These are phyloP conservation scores for Hedychridium roseum DNA, from an alignment of 2,888 invertebrate genomes.

Conservation along the genomic window DNA sequence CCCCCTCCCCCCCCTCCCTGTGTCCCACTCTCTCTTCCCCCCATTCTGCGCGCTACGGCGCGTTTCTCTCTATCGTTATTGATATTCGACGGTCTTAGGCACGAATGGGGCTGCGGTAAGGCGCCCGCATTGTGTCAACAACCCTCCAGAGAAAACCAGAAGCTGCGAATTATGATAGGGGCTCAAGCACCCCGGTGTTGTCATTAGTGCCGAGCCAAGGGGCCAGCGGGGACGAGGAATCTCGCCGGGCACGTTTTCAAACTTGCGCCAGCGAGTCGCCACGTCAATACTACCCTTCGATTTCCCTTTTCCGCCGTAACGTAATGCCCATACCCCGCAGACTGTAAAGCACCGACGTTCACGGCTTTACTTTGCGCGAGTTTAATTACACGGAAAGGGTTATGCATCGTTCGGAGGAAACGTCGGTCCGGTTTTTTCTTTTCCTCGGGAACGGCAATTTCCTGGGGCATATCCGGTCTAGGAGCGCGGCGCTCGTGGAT, in stretches of 20 bases:
- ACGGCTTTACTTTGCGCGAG: no score
- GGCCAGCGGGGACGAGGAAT: constrained; percentile 13
- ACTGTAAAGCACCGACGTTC: no score
- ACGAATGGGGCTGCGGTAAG: constrained; percentile 54
- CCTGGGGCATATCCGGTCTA: constrained; percentile 34
- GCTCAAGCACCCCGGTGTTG: constrained; percentile 49
- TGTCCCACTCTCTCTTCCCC: constrained; percentile 8
- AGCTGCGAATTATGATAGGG: constrained; percentile 62
- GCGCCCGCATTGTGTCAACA: constrained; percentile 60
- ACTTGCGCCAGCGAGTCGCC: constrained; percentile 25
- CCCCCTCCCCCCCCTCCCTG: constrained; percentile 12
- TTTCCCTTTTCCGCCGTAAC: no score
- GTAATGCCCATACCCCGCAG: no score
- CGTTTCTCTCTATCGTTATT: constrained; percentile 39
- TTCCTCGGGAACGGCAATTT: constrained; percentile 32
- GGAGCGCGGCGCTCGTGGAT: constrained; percentile 33
- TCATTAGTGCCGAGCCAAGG: constrained; percentile 46
- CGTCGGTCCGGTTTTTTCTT: constrained; percentile 15
- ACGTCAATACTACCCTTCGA: constrained; percentile 16
- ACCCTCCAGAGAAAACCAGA: constrained; percentile 54
- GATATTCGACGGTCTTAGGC: constrained; percentile 49
- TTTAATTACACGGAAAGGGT: no score
- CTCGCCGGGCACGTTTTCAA: constrained; percentile 36
- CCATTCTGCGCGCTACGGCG: constrained; percentile 10
- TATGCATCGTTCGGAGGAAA: no score